Evolutionary conservation across 2,888 invertebrate genomes (phyloP).

Genomic region (Sepiola atlantica): DNA sequence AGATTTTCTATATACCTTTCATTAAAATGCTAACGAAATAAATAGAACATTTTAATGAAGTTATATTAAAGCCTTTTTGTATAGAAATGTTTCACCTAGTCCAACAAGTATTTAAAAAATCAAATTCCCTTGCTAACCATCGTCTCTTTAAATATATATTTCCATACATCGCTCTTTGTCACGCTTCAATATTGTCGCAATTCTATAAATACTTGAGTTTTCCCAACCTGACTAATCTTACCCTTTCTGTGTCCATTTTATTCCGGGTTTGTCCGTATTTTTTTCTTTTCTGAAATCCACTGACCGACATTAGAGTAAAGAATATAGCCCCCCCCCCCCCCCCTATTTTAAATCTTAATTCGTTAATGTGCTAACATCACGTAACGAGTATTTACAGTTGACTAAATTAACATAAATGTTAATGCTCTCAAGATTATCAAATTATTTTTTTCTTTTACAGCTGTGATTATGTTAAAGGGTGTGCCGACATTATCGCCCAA

Average conservation of each 20-base stretch:
- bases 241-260: neutral
- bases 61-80: neutral
- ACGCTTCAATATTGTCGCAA: neutral
- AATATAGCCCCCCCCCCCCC: neutral
- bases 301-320: neutral
- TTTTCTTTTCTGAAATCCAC: no score
- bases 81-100: neutral
- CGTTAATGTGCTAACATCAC: neutral
- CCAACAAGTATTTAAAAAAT: neutral
- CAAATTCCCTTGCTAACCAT: neutral
- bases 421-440: conserved; percentile 32
- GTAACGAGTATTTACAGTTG: neutral
- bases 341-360: neutral
- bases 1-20: no score
- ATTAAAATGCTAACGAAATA: no score
- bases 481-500: neutral
- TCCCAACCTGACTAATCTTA: neutral
- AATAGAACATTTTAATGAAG: no score
- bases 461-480: no score
- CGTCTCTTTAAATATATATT: no score
- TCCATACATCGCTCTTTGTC: neutral
- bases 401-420: neutral
- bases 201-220: neutral
- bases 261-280: neutral
- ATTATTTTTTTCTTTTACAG: neutral